Conservation (phyloP, 2,113 vertebrate species). For the Trinectes maculatus region DNA sequence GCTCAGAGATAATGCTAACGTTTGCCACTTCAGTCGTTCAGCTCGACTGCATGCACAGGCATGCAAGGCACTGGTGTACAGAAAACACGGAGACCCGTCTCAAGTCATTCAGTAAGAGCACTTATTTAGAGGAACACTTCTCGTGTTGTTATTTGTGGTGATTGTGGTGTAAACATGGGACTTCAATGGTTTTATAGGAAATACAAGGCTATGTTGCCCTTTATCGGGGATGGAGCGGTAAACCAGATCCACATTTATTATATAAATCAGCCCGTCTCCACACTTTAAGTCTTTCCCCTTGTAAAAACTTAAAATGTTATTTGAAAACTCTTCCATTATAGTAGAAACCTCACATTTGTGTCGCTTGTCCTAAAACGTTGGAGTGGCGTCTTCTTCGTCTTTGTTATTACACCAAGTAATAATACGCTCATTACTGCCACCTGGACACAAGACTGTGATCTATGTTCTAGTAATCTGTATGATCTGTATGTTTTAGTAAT, state of each 20-base stretch:
- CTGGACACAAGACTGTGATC: background rate
- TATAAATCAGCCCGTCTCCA: background rate
- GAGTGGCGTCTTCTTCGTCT: background rate
- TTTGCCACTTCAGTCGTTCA: constrained; percentile 41
- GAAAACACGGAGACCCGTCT: constrained; percentile 78
- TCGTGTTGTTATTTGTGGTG: background rate
- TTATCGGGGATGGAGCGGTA: background rate
- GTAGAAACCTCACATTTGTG: background rate
- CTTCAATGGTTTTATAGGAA: background rate
- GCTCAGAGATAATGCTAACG: constrained; percentile 1
- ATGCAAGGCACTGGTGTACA: constrained; percentile 68
- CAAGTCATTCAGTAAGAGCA: constrained; percentile 77
- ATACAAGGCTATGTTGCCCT: background rate
- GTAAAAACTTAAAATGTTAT: rapidly evolving
- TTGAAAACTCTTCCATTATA: background rate
- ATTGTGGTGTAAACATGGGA: background rate
- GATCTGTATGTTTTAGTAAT: no score
- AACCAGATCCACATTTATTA: background rate
- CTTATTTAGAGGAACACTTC: no score
- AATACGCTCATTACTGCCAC: background rate
- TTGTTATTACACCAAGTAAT: no score
- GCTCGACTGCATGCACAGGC: constrained; percentile 34
- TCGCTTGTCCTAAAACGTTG: background rate
- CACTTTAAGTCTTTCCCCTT: background rate
- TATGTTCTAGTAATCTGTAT: background rate